Base-by-base conservation (phyloP, 2,888 invertebrate genomes). In the Pseudolycoriella hygida region DNA sequence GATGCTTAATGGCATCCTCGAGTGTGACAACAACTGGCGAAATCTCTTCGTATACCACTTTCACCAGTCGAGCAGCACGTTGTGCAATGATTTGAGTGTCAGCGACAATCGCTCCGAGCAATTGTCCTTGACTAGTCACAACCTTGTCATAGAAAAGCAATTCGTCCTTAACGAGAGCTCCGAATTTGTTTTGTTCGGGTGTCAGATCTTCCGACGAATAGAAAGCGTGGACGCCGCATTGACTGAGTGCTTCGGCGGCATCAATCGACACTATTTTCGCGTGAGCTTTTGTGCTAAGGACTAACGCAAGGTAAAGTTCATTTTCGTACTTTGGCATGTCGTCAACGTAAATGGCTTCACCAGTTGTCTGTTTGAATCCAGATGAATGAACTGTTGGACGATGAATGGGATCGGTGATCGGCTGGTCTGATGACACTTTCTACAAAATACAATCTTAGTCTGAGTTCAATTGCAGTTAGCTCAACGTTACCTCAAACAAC, bases 271-370 rank as follows among this genome's bases (percentile, higher is more conserved):
- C 32, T 45, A 94, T 73, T 53, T 77, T 80, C 0, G 93, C 94
- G 56, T 88, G 81, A 0, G 92, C 76, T 64, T 75, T 79, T 1
- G 77, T 77, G 55, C 90, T 90, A 1, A 80, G 55, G 0, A 94
- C 90, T 40, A 85, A 71, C 0, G 79, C 77, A 54, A 90, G 64
- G 55, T 85, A 87, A 2, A 92, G 66, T 61, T 94, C 93, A 42
- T 78, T 77, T 55, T 77, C 74, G 50, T 73, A 72, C 42, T 61
- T 67, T 0, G 89, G 88, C 53, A 90, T 80, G 58, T 96, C 96
- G 58, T 92, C 92, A 51, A 83, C 80, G 59, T 93, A 96, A 43
- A 85, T 68, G 0, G 94, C 93, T 69, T 94, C 93, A 2, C 94
- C 87, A 1, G 89, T 82, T 1, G 83, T 82, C 66, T 96, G 94